Evolutionary conservation across 2,113 vertebrate species (phyloP).

Genomic region (Oncorhynchus mykiss): DNA sequence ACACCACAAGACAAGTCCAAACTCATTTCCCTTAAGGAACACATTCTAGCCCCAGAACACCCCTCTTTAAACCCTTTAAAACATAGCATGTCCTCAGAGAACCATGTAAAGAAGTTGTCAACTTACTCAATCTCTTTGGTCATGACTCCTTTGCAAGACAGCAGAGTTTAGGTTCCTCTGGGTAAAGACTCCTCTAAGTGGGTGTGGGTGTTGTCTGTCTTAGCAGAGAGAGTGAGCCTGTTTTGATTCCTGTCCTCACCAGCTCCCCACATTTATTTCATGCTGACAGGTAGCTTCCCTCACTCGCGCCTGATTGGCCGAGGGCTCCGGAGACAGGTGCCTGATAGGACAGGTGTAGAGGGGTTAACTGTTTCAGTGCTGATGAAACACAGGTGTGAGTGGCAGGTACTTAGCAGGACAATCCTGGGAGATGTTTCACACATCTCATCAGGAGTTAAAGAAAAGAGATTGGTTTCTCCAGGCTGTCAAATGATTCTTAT

Average conservation of each 20-base stretch:
- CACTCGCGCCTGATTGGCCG: constrained; percentile 71
- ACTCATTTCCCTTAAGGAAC: neutral
- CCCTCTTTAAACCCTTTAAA: neutral
- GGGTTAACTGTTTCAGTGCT: constrained; percentile 60
- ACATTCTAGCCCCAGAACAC: too few species aligned
- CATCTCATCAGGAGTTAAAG: constrained; percentile 52
- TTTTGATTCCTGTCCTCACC: constrained; percentile 62
- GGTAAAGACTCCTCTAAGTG: constrained; percentile 25
- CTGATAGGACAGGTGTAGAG: constrained; percentile 76
- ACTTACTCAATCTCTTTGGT: constrained; percentile 82
- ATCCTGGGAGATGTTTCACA: constrained; percentile 32
- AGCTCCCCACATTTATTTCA: constrained; percentile 65
- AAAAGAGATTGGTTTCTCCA: constrained; percentile 54
- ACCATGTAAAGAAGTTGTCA: neutral
- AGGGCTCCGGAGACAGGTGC: constrained; percentile 70
- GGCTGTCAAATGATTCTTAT: constrained; percentile 59
- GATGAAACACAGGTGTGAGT: constrained; percentile 56
- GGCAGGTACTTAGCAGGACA: constrained; percentile 58
- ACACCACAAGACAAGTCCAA: neutral
- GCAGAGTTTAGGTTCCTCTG: constrained; percentile 57
- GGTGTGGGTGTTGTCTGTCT: constrained; percentile 22
- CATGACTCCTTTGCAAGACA: constrained; percentile 72
- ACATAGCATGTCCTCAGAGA: neutral
- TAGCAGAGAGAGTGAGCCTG: constrained; percentile 54
- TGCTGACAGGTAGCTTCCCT: constrained; percentile 52